A percentile compares a stretch with the other conserved stretches of the same genome.
Conservation (phyloP, 1,140 invertebrate genomes). For the Drosophila pruinosa region DNA sequence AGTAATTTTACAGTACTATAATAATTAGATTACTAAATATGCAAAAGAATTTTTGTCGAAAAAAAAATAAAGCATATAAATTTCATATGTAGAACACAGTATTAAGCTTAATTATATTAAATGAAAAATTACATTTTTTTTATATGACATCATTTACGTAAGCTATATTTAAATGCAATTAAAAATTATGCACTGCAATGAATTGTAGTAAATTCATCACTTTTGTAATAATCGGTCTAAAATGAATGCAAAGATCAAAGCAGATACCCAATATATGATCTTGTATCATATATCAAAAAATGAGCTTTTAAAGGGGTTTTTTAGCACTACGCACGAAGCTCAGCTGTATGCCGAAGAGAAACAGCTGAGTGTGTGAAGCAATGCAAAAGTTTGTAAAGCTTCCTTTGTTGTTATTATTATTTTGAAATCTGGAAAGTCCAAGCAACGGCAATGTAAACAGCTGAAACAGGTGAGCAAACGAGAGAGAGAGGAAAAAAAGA, state of each 20-base stretch:
- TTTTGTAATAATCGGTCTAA: no score
- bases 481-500: not conserved
- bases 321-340: not conserved
- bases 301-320: not conserved
- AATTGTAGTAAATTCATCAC: no score
- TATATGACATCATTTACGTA: no score
- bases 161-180: no score
- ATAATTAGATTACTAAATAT: no score
- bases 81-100: no score
- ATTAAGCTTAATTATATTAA: no score
- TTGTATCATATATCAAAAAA: not conserved
- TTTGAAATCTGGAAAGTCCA: conserved; percentile 28
- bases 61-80: no score
- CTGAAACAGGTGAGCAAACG: conserved; percentile 16
- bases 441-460: conserved; percentile 19
- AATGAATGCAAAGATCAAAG: not conserved
- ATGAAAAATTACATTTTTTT: no score
- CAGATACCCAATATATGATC: not conserved
- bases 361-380: conserved; percentile 48
- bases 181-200: no score
- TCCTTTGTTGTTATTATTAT: conserved; percentile 37
- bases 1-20: no score
- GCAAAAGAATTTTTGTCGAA: no score
- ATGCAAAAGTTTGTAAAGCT: conserved; percentile 37
- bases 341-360: conserved; percentile 11